Base-by-base conservation (phyloP, 2,113 vertebrate species). In the Mixornis gularis region DNA sequence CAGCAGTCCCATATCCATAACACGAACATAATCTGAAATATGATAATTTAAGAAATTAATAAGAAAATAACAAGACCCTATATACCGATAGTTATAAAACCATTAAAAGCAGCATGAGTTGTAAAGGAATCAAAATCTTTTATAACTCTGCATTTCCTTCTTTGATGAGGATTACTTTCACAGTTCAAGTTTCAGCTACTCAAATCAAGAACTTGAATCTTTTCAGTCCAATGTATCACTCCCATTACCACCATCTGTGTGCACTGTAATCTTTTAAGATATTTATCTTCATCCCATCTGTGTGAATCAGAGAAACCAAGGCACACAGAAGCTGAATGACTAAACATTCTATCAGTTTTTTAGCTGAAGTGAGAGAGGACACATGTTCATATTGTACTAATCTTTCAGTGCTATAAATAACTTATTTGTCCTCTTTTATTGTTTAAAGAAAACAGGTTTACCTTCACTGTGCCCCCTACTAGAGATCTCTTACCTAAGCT, bases 1-100 rank as follows among this genome's bases (percentile, higher is more conserved):
- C 78, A 99, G 91, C 30, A 99, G 98, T 40, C 99, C 99, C 99
- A 99, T 99, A 90, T 99, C 99, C 89, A 99, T 98, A 84, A 99
- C 99, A 95, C 98, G 98, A 85, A 99, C 99, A 93, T 99, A 99
- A 97, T 99, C 99, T 99, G 89, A 65, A 95, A 93, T 32, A 89
- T 7, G 72, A 79, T 40, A 41, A 70, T 70, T 69, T 43, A 15
- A 7, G n/a, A n/a, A 77, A 78, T 30, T 19, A 71, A 4, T 16
- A 90, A 38, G 20, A 58, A 43, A 56, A 30, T 30, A 56, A 64
- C 14, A 63, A 77, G 71, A 46, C 7, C 49, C 16, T 32, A 43
- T 27, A 6, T 40, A 64, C 9, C 76, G 88, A 46, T 25, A 6
- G 4, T 60, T 79, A 80, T 36, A 49, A 84, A 87, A 51, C 12